Evolutionary conservation across 2,888 invertebrate genomes (phyloP).

Genomic region (Polydrusus pterygomalis): DNA sequence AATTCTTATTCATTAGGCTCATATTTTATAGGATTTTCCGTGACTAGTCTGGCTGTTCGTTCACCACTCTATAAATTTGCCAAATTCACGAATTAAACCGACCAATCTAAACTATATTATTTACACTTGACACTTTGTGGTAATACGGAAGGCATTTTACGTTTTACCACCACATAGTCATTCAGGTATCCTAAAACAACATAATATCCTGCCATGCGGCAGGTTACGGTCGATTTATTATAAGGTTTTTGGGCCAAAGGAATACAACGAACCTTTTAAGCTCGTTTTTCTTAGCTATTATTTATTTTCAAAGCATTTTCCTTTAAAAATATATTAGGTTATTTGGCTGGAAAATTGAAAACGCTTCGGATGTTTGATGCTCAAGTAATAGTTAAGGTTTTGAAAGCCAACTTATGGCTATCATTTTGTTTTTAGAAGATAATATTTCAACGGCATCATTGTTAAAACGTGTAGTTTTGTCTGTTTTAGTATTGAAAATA

Average conservation of each 20-base stretch:
- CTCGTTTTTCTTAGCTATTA: conserved; percentile 9
- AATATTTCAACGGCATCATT: not conserved
- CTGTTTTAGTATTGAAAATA: no score
- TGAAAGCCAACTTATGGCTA: not conserved
- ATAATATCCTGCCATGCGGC: conserved; percentile 10
- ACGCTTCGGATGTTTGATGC: not conserved
- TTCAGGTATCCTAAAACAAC: conserved; percentile 19
- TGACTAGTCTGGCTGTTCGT: no score
- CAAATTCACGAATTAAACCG: no score
- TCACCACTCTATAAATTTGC: no score
- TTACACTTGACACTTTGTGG: not conserved
- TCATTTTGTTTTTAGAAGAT: not conserved
- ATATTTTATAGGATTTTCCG: no score
- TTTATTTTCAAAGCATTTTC: conserved; percentile 19
- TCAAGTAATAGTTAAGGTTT: conserved; percentile 5
- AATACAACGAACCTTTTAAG: conserved; percentile 4
- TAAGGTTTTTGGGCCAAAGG: conserved; percentile 4
- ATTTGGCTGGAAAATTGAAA: conserved; percentile 14
- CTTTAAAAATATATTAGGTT: conserved; percentile 15
- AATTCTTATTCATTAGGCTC: no score
- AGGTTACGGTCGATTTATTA: conserved; percentile 19
- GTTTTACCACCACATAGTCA: not conserved
- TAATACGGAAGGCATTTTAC: conserved; percentile 1
- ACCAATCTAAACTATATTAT: no score
- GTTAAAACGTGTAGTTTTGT: no score